These are phyloP conservation scores for Luidia sarsii DNA, from an alignment of 53 echinoderm and acorn worm genomes.

Conservation along the genomic window DNA sequence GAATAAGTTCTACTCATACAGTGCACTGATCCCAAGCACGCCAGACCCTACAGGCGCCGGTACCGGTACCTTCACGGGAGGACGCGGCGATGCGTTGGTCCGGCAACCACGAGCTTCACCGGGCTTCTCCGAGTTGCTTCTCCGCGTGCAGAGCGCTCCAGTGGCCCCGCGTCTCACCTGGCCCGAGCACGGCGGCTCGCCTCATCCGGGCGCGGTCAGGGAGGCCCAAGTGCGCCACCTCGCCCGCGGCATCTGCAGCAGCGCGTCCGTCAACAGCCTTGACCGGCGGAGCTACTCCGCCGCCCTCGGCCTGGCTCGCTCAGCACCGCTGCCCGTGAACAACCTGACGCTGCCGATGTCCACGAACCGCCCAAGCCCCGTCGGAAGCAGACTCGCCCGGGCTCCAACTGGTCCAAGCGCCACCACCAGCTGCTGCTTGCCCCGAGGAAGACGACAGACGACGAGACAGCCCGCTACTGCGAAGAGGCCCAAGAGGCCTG, in stretches of 20 bases:
- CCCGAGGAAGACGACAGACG: too few species aligned
- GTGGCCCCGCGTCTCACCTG: conserved; percentile 38
- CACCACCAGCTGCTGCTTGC: too few species aligned
- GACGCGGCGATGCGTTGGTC: too few species aligned
- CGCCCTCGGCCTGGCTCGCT: background rate
- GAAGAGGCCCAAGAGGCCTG: too few species aligned
- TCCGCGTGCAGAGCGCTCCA: conserved; percentile 20
- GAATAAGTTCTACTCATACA: conserved; percentile 30
- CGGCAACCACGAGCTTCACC: too few species aligned
- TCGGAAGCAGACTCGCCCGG: too few species aligned
- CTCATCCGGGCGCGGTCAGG: conserved; percentile 30
- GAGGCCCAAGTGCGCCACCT: conserved; percentile 46
- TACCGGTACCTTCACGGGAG: background rate
- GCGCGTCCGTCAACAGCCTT: background rate
- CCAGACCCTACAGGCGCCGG: background rate
- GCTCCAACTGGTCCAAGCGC: too few species aligned
- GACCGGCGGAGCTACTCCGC: background rate
- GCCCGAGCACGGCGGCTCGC: conserved; percentile 13
- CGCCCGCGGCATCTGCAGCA: conserved; percentile 28
- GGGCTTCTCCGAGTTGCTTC: conserved; percentile 20
- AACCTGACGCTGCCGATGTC: background rate
- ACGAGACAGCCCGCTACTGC: too few species aligned
- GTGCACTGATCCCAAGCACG: too few species aligned
- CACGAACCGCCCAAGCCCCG: background rate
- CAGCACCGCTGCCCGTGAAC: background rate